These are phyloP conservation scores for Melipona beecheii DNA, from an alignment of 2,888 invertebrate species.

Conservation along the genomic window DNA sequence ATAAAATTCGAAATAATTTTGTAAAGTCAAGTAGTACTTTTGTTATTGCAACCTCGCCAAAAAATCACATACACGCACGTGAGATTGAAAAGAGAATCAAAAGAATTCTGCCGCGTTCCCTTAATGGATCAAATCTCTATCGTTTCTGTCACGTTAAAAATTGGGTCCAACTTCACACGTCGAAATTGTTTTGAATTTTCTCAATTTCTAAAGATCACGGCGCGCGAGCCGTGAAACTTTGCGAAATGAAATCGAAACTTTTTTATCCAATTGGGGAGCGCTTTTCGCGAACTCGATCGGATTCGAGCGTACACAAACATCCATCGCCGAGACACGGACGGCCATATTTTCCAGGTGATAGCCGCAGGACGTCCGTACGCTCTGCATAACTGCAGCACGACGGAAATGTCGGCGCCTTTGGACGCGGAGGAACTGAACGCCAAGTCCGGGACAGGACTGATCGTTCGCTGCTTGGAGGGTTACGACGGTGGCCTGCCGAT, in stretches of 20 bases:
- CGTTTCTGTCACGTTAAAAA: not conserved
- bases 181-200: not conserved
- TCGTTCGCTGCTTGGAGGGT: slow-evolving; percentile 94
- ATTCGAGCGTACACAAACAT: not conserved
- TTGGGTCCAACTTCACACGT: not conserved
- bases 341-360: slow-evolving; percentile 75
- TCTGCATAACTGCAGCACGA: slow-evolving; percentile 94
- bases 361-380: slow-evolving; percentile 90
- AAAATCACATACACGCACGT: not conserved
- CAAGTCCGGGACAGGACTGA: slow-evolving; percentile 88
- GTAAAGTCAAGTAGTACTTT: too few species aligned
- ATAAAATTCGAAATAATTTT: too few species aligned
- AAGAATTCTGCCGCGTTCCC: not conserved
- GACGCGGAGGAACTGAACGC: slow-evolving; percentile 82
- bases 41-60: too few species aligned
- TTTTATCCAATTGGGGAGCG: too few species aligned
- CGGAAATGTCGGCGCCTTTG: slow-evolving; percentile 89
- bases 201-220: too few species aligned
- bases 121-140: not conserved
- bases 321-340: not conserved
- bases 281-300: not conserved
- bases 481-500: slow-evolving; percentile 93
- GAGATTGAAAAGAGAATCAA: not conserved
- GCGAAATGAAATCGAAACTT: too few species aligned
- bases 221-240: too few species aligned